These are phyloP conservation scores for Rhodeus uyekii DNA, from an alignment of 2,797 vertebrate genomes.

Conservation along the genomic window DNA sequence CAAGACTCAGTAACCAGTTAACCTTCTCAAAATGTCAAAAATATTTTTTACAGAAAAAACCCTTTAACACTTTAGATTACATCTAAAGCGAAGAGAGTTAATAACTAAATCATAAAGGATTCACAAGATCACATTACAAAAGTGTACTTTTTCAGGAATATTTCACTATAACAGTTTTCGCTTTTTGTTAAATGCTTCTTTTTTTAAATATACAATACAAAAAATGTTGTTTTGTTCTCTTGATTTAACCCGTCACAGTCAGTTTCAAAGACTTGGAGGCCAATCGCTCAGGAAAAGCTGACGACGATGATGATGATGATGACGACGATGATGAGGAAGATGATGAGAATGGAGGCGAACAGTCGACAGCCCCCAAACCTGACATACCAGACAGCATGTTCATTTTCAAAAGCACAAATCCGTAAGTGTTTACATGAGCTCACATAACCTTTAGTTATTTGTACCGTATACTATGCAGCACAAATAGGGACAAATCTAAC, in stretches of 20 bases:
- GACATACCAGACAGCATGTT: constrained; percentile 97
- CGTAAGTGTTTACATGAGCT: constrained; percentile 78
- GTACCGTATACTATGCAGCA: neutral
- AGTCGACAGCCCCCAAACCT: constrained; percentile 77
- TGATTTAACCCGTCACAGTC: constrained; percentile 69
- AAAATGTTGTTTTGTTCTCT: neutral
- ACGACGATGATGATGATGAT: constrained; percentile 59
- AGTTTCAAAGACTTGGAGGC: constrained; percentile 90
- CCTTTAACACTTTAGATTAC: no score
- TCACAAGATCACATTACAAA: neutral
- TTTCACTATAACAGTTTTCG: neutral
- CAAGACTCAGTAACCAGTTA: neutral
- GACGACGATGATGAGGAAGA: constrained; percentile 65
- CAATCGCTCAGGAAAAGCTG: constrained; percentile 77
- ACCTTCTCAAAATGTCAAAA: neutral
- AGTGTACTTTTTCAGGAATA: no score
- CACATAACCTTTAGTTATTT: neutral
- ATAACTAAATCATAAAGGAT: neutral
- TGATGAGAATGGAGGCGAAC: constrained; percentile 78
- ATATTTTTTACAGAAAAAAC: neutral
- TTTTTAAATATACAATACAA: no score
- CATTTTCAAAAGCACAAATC: constrained; percentile 97
- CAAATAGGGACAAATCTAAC: neutral
- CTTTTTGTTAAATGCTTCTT: neutral
- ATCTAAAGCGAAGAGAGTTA: no score